These are phyloP conservation scores for Actinernus sp. DNA, from an alignment of 92 coral and sea anemone genomes.

Conservation along the genomic window DNA sequence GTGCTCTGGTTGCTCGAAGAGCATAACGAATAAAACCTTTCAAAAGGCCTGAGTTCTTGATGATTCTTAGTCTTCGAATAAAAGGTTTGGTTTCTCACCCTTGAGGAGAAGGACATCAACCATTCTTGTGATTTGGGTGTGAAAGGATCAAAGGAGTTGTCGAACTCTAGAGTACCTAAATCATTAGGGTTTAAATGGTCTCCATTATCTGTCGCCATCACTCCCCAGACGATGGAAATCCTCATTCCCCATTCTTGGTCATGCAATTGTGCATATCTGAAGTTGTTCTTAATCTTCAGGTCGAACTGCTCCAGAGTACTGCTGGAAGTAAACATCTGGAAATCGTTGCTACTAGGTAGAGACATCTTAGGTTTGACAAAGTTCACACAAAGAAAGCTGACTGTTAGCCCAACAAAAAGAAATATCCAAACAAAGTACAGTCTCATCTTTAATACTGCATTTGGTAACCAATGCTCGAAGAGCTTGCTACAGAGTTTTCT, in stretches of 20 bases:
- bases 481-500: constrained; percentile 47
- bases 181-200: constrained; percentile 79
- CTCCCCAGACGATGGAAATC: constrained; percentile 73
- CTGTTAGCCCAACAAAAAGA: constrained; percentile 70
- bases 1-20: constrained; percentile 4
- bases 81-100: constrained; percentile 56
- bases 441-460: constrained; percentile 58
- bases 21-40: constrained; percentile 14
- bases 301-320: constrained; percentile 85
- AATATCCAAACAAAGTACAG: constrained; percentile 73
- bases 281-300: constrained; percentile 73
- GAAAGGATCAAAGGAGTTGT: constrained; percentile 66
- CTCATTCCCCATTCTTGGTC: constrained; percentile 15
- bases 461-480: constrained; percentile 81
- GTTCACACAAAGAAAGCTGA: constrained; percentile 81
- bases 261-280: constrained; percentile 70
- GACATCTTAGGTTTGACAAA: constrained; percentile 75
- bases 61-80: constrained; percentile 17
- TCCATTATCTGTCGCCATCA: constrained; percentile 87
- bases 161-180: constrained; percentile 75
- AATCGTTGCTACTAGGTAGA: constrained; percentile 76
- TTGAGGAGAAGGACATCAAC: constrained; percentile 63
- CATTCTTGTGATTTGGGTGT: constrained; percentile 72
- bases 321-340: constrained; percentile 84
- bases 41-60: background rate